These are phyloP conservation scores for Heterotilapia buettikoferi DNA, from an alignment of 2,113 vertebrate genomes.

Conservation along the genomic window DNA sequence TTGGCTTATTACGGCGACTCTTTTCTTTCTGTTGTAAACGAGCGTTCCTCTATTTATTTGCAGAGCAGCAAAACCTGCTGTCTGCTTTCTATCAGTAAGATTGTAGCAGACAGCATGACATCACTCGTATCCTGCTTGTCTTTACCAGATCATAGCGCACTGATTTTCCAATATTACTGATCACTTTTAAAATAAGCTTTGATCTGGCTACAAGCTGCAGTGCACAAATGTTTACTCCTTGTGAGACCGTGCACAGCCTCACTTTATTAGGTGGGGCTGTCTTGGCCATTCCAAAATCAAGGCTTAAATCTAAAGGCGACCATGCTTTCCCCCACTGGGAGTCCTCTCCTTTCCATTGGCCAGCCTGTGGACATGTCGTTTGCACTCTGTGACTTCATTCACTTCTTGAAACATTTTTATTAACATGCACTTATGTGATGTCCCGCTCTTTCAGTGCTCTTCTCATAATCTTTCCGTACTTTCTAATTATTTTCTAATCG, in stretches of 20 bases:
- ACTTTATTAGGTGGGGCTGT: not conserved
- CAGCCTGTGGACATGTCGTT: not conserved
- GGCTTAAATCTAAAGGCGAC: not conserved
- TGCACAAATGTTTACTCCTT: not conserved
- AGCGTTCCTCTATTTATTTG: not conserved
- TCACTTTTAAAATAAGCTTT: not conserved
- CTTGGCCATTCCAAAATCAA: not conserved
- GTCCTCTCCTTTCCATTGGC: not conserved
- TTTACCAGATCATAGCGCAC: fast-evolving
- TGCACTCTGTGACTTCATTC: not conserved
- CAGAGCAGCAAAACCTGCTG: not conserved
- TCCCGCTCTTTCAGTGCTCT: not conserved
- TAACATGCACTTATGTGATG: not conserved
- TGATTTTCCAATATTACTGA: not conserved
- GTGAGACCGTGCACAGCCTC: not conserved
- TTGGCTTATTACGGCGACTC: not conserved
- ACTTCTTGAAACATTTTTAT: not conserved
- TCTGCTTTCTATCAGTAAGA: not conserved
- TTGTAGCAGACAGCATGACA: not conserved
- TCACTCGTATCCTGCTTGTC: not conserved
- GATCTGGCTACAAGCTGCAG: not conserved
- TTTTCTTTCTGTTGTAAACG: not conserved
- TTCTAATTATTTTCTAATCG: not conserved
- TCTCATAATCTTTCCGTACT: not conserved
- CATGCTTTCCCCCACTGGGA: not conserved